Conservation (phyloP, 1,140 invertebrate species). For the Sitobion miscanthi region DNA sequence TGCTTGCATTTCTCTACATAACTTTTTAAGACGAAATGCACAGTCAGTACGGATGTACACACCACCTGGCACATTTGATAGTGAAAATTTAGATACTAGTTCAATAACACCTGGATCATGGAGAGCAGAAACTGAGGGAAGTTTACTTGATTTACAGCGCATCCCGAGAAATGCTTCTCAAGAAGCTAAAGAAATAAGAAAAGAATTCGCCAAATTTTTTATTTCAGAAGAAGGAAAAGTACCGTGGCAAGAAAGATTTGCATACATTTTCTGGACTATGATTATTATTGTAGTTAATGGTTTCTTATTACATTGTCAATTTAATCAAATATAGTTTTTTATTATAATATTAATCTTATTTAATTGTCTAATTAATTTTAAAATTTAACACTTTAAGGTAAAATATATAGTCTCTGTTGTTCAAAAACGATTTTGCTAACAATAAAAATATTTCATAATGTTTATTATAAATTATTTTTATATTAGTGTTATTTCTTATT, state of each 20-base stretch:
- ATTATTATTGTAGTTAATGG: neutral
- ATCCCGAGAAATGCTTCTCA: neutral
- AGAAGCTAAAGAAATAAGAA: conserved; percentile 29
- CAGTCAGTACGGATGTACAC: conserved; percentile 7
- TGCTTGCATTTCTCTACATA: conserved; percentile 53
- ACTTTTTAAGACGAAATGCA: conserved; percentile 14
- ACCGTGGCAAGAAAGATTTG: conserved; percentile 23
- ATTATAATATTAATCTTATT: neutral
- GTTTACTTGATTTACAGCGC: neutral
- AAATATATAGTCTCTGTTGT: neutral
- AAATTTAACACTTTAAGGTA: neutral
- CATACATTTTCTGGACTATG: neutral
- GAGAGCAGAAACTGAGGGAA: neutral
- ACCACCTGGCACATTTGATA: conserved; percentile 34
- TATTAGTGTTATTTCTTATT: too few relatives aligned
- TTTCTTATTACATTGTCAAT: neutral
- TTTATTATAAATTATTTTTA: neutral
- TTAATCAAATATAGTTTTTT: neutral
- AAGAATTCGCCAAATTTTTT: conserved; percentile 37
- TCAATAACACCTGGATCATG: conserved; percentile 20
- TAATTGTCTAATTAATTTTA: neutral
- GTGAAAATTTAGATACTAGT: conserved; percentile 6
- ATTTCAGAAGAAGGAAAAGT: conserved; percentile 33
- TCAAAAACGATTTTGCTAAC: too few relatives aligned
- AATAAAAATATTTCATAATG: neutral